Conservation (phyloP, 2,797 vertebrate species). For the Sebastes trivittatus region DNA sequence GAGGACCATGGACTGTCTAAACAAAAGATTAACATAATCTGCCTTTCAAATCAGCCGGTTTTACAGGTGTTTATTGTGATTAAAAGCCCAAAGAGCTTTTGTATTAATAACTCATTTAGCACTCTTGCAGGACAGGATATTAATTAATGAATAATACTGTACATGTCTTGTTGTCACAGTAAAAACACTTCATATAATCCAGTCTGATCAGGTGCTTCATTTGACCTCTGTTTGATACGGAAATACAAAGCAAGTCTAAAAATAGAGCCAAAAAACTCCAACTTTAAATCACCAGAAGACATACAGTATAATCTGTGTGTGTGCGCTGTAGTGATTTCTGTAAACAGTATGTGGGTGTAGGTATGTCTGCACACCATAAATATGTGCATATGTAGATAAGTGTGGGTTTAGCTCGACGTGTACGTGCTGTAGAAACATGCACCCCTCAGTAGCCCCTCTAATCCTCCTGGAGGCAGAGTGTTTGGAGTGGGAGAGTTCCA, state of each 20-base stretch:
- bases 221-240: slow-evolving; percentile 25
- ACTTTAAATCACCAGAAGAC: slow-evolving; percentile 1
- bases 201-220: slow-evolving; percentile 20
- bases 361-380: slow-evolving; percentile 16
- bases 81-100: slow-evolving; percentile 55
- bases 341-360: not conserved
- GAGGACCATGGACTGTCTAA: slow-evolving; percentile 46
- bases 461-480: slow-evolving; percentile 58
- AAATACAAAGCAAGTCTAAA: slow-evolving; percentile 27
- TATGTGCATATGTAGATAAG: slow-evolving; percentile 31
- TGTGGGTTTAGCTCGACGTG: slow-evolving; percentile 25
- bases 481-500: slow-evolving; percentile 49
- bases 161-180: not conserved
- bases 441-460: slow-evolving; percentile 5
- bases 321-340: not conserved
- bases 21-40: slow-evolving; percentile 71
- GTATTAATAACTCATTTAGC: slow-evolving; percentile 55
- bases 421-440: not conserved
- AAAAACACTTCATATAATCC: slow-evolving; percentile 30
- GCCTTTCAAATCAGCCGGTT: slow-evolving; percentile 64
- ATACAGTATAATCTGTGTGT: not conserved
- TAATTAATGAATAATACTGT: slow-evolving; percentile 33
- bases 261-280: slow-evolving; percentile 2
- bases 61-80: slow-evolving; percentile 71
- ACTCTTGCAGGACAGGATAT: slow-evolving; percentile 6